Evolutionary conservation across 2,888 invertebrate genomes (phyloP).

Genomic region (Matsumyia berberina): DNA sequence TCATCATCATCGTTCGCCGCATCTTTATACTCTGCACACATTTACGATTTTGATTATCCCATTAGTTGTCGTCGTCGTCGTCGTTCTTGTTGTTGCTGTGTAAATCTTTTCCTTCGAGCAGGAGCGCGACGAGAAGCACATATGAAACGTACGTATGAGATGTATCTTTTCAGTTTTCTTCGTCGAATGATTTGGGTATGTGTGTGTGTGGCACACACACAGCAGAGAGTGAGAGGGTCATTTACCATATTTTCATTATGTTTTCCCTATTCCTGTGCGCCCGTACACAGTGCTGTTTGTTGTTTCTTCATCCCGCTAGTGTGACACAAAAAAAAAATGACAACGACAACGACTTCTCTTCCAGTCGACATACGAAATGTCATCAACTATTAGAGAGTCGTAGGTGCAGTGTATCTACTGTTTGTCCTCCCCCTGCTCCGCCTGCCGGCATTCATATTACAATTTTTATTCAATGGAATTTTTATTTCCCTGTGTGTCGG

Average conservation of each 20-base stretch:
- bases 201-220: not conserved
- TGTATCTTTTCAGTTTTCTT: not conserved
- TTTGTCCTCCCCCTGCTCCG: not conserved
- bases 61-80: constrained; percentile 46
- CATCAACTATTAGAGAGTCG: constrained; percentile 54
- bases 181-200: not conserved
- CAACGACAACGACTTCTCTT: constrained; percentile 31
- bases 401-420: constrained; percentile 31
- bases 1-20: constrained; percentile 17
- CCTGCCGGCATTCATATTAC: constrained; percentile 32
- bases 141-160: no score
- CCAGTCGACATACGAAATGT: constrained; percentile 44
- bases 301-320: constrained; percentile 29
- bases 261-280: constrained; percentile 20
- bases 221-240: constrained; percentile 45
- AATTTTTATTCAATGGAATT: constrained; percentile 64
- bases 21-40: constrained; percentile 21
- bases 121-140: constrained; percentile 19
- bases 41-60: constrained; percentile 59
- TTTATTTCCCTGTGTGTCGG: constrained; percentile 35
- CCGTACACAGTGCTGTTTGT: not conserved
- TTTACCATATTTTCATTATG: constrained; percentile 62
- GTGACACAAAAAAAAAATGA: constrained; percentile 35
- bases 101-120: constrained; percentile 24
- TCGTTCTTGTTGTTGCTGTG: constrained; percentile 9